phyloP scores from a whole-genome alignment of 2,113 vertebrate species.

The Chamaea fasciata region DNA sequence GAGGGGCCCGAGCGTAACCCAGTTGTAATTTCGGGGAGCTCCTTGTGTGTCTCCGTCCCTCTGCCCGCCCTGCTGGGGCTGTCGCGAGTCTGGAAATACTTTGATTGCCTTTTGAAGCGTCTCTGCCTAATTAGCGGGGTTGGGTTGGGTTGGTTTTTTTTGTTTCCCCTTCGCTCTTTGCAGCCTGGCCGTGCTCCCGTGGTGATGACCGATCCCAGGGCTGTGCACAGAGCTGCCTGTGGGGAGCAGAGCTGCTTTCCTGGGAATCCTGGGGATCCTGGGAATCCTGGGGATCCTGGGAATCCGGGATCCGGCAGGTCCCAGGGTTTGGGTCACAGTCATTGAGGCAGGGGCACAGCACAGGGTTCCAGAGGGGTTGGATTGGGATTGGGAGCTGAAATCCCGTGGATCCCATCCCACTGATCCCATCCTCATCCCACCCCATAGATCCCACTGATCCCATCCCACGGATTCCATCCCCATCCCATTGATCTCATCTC shows the following conservation, averaged over 20 bases:
- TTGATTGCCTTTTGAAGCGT: neutral
- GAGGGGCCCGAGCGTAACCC: neutral
- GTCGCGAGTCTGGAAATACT: neutral
- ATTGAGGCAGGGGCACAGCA: fast-evolving
- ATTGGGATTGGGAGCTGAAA: neutral
- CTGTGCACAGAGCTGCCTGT: neutral
- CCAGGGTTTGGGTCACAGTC: neutral
- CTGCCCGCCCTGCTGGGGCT: neutral
- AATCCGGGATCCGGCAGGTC: neutral
- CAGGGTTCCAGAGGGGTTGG: neutral
- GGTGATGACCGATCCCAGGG: neutral
- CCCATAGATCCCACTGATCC: neutral
- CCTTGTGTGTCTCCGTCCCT: neutral
- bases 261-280: neutral
- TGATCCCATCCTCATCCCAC: too few species aligned
- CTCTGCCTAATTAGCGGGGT: neutral
- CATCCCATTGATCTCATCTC: too few species aligned
- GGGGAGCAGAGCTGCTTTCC: neutral
- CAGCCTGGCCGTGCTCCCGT: neutral
- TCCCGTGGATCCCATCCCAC: neutral
- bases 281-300: neutral
- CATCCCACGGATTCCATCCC: too few species aligned
- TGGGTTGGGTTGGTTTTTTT: neutral
- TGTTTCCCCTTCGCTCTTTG: neutral
- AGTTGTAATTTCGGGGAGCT: fast-evolving